Evolutionary conservation across 2,888 invertebrate genomes (phyloP).

Genomic region (Eristalis pertinax): DNA sequence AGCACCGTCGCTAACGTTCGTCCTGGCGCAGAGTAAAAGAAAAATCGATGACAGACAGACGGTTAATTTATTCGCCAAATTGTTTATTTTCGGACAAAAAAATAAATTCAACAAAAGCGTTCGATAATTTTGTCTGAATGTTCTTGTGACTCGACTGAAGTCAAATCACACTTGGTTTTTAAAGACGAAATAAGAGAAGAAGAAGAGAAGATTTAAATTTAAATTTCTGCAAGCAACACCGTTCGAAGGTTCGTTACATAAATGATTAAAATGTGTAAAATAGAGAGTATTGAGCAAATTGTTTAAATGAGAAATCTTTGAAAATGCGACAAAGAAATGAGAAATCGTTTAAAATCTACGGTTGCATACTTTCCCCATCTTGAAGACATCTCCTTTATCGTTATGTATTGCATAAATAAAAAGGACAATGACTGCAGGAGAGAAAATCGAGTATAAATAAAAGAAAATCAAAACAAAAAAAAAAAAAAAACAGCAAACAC

Average conservation of each 20-base stretch:
- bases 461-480: background rate
- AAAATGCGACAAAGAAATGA: background rate
- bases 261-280: background rate
- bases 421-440: constrained; percentile 69
- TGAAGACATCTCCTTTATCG: constrained; percentile 9
- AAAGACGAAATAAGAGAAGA: too few relatives aligned
- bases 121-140: background rate
- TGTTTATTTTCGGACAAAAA: background rate
- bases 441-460: constrained; percentile 53
- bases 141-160: background rate
- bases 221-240: background rate
- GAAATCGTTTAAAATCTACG: constrained; percentile 3
- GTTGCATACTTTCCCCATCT: constrained; percentile 34
- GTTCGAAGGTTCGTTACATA: background rate
- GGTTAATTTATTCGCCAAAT: background rate
- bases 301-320: background rate
- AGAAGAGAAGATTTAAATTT: background rate
- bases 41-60: constrained; percentile 52
- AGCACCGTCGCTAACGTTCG: background rate
- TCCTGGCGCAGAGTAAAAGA: constrained; percentile 16
- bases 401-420: constrained; percentile 66
- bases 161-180: background rate
- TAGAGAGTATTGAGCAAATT: background rate
- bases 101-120: too few relatives aligned
- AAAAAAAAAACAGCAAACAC: background rate